Conservation (phyloP, 2,797 vertebrate genomes). For the Spondyliosoma cantharus region DNA sequence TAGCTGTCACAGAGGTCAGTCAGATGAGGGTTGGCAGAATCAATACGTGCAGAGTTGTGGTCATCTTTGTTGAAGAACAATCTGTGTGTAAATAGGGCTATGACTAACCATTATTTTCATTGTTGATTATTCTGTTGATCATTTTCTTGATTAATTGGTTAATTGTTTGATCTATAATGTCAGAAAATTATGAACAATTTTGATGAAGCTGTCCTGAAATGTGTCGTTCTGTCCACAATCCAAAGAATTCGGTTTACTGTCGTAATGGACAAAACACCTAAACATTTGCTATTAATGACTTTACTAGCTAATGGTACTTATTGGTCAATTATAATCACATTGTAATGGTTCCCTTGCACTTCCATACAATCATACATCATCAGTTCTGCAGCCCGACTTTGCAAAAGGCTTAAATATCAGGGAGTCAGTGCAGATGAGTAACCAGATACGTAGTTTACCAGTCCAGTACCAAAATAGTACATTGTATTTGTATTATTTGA, state of each 20-base stretch:
- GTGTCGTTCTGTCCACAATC: too few species aligned
- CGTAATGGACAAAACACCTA: too few species aligned
- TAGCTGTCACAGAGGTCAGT: neutral
- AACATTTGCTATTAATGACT: neutral
- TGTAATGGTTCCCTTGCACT: neutral
- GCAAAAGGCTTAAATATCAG: neutral
- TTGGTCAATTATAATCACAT: neutral
- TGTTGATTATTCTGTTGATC: too few species aligned
- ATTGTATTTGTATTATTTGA: neutral
- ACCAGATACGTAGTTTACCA: neutral
- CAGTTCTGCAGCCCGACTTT: neutral
- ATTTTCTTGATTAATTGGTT: too few species aligned
- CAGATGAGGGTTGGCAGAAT: neutral
- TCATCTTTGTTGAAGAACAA: neutral
- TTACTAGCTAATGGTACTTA: too few species aligned
- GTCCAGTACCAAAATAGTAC: neutral
- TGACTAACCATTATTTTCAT: too few species aligned
- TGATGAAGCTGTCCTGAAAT: too few species aligned
- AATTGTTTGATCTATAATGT: too few species aligned
- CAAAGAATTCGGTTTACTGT: too few species aligned
- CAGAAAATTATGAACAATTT: too few species aligned
- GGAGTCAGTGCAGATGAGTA: neutral
- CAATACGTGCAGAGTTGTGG: neutral
- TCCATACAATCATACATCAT: too few species aligned
- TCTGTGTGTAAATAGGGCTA: neutral